Conservation (phyloP, 2,113 vertebrate species). For the Oceanodroma tethys region DNA sequence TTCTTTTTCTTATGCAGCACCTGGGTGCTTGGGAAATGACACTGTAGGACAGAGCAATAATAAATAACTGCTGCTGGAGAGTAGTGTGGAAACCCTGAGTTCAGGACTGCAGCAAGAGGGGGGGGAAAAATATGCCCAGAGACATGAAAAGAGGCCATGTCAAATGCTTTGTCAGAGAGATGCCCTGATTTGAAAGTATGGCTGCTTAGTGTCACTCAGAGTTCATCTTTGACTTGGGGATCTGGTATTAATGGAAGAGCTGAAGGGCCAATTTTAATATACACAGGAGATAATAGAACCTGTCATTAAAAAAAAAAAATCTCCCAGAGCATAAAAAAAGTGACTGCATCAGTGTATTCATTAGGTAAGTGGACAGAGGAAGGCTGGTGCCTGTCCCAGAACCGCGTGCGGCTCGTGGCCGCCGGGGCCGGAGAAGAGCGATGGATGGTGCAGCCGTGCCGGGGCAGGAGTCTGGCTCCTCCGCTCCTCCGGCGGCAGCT, state of each 20-base stretch:
- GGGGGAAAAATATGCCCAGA: neutral
- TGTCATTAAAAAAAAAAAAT: neutral
- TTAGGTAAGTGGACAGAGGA: neutral
- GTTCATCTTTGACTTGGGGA: neutral
- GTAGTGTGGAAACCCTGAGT: neutral
- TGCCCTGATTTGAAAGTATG: neutral
- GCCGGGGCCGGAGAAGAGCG: neutral
- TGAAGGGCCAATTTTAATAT: neutral
- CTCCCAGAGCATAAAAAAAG: neutral
- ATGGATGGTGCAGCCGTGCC: neutral
- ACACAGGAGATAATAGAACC: neutral
- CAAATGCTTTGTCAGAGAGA: neutral
- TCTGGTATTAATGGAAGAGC: neutral
- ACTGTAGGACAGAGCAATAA: neutral
- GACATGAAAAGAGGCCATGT: neutral
- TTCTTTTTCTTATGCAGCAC: neutral
- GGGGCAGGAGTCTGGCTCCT: neutral
- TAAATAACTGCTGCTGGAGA: conserved; percentile 10
- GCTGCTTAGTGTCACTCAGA: neutral
- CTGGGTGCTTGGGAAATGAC: neutral
- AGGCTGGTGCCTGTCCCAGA: neutral
- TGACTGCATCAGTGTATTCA: neutral
- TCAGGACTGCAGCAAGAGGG: neutral
- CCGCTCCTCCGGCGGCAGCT: neutral
- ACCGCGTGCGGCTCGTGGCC: neutral